Percentiles rank a stretch among this genome's conserved stretches.
phyloP scores from a whole-genome alignment of 2,113 vertebrate species.

The Cyanistes caeruleus region DNA sequence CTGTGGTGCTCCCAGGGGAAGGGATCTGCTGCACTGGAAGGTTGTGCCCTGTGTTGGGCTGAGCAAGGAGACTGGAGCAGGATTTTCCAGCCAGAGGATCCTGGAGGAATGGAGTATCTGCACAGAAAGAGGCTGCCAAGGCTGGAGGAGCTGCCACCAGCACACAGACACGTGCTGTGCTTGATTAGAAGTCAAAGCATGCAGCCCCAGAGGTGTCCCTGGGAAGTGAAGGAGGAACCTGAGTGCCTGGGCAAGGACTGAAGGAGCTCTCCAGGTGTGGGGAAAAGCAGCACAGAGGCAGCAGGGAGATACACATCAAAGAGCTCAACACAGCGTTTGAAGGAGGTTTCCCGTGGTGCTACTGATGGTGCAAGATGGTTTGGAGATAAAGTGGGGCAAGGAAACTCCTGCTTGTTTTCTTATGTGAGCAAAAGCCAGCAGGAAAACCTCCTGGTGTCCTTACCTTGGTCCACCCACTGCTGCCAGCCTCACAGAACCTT shows the following conservation, averaged over 20 bases:
- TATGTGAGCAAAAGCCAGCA: accelerated
- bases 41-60: neutral
- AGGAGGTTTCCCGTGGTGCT: neutral
- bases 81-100: neutral
- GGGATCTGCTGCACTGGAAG: neutral
- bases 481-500: neutral
- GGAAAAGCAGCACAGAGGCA: neutral
- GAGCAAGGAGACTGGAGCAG: neutral
- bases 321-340: neutral
- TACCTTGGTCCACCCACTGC: neutral
- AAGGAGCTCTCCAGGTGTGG: accelerated
- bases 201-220: neutral
- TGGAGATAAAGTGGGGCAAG: neutral
- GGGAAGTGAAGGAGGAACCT: neutral
- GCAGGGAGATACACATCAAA: neutral
- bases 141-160: neutral
- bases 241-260: neutral
- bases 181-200: neutral
- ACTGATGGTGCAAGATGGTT: neutral
- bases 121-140: neutral
- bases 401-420: neutral
- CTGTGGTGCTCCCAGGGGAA: neutral
- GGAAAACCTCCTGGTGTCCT: neutral
- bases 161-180: accelerated
- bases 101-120: neutral